Percentiles rank a stretch among this genome's conserved stretches.
Evolutionary conservation across 2,888 invertebrate genomes (phyloP).

Genomic region (Pollenia amentaria): DNA sequence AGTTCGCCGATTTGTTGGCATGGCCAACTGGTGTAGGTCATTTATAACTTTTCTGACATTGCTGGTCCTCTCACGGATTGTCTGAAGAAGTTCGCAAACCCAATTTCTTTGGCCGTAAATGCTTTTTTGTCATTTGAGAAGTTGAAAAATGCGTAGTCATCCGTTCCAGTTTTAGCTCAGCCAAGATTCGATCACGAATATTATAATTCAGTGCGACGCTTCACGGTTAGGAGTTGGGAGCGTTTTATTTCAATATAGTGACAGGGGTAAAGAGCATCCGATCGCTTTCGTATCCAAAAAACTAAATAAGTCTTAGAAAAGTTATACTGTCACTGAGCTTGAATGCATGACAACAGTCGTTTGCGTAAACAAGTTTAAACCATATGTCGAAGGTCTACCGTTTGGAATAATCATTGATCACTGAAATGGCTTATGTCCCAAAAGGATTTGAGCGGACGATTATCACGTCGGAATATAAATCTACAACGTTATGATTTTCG

Average conservation of each 20-base stretch:
- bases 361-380: background rate
- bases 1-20: slow-evolving; percentile 46
- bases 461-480: too few relatives aligned
- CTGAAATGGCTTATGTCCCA: slow-evolving; percentile 46
- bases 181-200: too few relatives aligned
- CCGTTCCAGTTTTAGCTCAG: slow-evolving; percentile 45
- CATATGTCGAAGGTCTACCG: slow-evolving; percentile 48
- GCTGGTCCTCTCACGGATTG: slow-evolving; percentile 48
- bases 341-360: slow-evolving; percentile 35
- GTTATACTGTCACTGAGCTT: background rate
- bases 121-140: slow-evolving; percentile 8
- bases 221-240: slow-evolving; percentile 40
- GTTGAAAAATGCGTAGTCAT: background rate
- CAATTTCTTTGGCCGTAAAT: background rate
- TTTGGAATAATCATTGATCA: slow-evolving; percentile 46
- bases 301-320: background rate
- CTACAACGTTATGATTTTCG: slow-evolving; percentile 1
- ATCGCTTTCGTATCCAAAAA: too few relatives aligned
- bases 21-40: too few relatives aligned
- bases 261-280: slow-evolving; percentile 41
- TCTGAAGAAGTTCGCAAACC: slow-evolving; percentile 8
- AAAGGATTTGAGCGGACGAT: background rate
- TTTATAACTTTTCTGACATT: slow-evolving; percentile 53
- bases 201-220: too few relatives aligned
- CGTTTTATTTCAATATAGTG: slow-evolving; percentile 54